Base-by-base conservation (phyloP, 1,140 invertebrate genomes). In the Cydia fagiglandana region DNA sequence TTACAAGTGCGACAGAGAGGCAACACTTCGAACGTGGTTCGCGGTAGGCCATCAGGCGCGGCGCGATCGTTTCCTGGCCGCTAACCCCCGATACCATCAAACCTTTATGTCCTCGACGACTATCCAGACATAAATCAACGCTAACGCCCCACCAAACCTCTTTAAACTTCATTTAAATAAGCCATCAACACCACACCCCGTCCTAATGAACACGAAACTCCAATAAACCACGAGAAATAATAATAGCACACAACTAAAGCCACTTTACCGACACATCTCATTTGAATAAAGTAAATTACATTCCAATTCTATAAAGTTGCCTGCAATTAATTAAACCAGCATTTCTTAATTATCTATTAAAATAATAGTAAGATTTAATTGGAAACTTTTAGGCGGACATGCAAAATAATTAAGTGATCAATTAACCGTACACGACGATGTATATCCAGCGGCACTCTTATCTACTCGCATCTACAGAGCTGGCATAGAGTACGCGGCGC, bases 241-340 rank as follows among this genome's bases (percentile, higher is more conserved):
- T 92, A 90, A 92, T 90, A 89, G 87, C 88, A 87, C 88, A 88
- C 85, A 86, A 83, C 82, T 82, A 86, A 87, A 87, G 77, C 84
- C 84, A 86, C 86, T 87, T 83, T 86, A 86, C 81, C 78, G 83
- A 82, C 83, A 80, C 75, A 78, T 83, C 86, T 91, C 86, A 90
- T 91, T 90, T 90, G 86, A 90, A 91, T 91, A 91, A 90, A 87
- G 84, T 90, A 88, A 91, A 91, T 89, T 86, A 89, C 84, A 81
- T 81, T 84, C 81, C 82, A 83, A 87, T 88, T 84, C 77, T 79
- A 82, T 84, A 85, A 86, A 83, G 82, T 87, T 87, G 83, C 82
- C 80, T 81, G 83, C 86, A 81, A 91, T 91, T 86, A 91, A 91
- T 90, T 88, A 87, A 86, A 88, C 81, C 82, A 81, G 79, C 80